phyloP scores from a whole-genome alignment of 1,140 invertebrate species.

The Drosophila nannoptera region DNA sequence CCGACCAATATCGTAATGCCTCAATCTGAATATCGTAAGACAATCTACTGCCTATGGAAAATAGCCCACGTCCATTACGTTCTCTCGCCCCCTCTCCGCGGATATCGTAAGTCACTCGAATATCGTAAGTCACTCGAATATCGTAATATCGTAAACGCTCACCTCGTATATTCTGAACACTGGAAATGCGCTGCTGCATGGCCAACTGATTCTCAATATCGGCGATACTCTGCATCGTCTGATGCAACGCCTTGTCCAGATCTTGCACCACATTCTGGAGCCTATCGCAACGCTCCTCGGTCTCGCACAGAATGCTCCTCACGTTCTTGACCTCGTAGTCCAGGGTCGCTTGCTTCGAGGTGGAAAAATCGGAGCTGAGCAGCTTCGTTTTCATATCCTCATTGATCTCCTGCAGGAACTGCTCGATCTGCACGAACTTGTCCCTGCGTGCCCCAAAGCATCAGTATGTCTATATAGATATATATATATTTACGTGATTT shows the following conservation, averaged over 20 bases:
- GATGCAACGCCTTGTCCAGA: constrained; percentile 56
- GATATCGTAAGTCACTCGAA: background rate
- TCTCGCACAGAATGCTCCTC: constrained; percentile 76
- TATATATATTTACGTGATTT: background rate
- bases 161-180: constrained; percentile 71
- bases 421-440: constrained; percentile 72
- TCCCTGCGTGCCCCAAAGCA: constrained; percentile 35
- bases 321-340: constrained; percentile 77
- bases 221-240: constrained; percentile 65
- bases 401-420: constrained; percentile 65
- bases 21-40: too few species aligned
- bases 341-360: constrained; percentile 64
- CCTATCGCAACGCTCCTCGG: constrained; percentile 77
- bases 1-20: too few species aligned
- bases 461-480: background rate
- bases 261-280: constrained; percentile 46
- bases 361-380: constrained; percentile 47
- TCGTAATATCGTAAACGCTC: background rate
- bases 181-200: constrained; percentile 67
- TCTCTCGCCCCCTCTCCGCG: too few species aligned
- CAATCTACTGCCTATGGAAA: too few species aligned
- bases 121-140: background rate
- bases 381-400: constrained; percentile 69
- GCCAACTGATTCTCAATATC: constrained; percentile 74
- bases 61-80: too few species aligned